Base-by-base conservation (phyloP, 2,888 invertebrate genomes). In the Lochmaea crataegi region DNA sequence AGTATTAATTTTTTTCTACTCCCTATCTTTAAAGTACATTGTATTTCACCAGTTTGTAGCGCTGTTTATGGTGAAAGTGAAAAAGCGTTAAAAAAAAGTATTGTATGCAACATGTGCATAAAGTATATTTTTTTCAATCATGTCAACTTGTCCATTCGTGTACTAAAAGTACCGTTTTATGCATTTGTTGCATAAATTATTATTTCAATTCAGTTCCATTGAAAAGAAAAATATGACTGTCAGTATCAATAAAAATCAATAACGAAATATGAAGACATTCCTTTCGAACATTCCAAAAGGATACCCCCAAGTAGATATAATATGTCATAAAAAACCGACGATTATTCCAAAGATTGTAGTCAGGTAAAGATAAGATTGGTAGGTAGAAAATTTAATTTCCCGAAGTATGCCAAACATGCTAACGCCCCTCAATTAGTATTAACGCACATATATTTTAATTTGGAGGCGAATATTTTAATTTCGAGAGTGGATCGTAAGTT, bases 361-460 rank as follows among this genome's bases (percentile, higher is more conserved):
- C 70, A 56, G 70, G 70, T 64, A 64, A 56, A 63, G 70, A 16
- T 53, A 65, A 70, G 45, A 70, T 70, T 70, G 70, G 64, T 64
- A 70, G 70, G 70, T 65, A 70, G 45, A 65, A 70, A 70, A 70
- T 64, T 70, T 70, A 70, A 70, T 70, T 70, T 70, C 57, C 70
- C 64, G 64, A 70, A 70, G 70, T 70, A 70, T 70, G 70, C 70
- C 70, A 70, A 70, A 70, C 70, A 70, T 45, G 70, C 70, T 65
- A 48, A 70, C 70, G 70, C 70, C 70, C 70, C 70, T 64, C 70
- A 70, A 70, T 70, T 70, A 70, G 70, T 65, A 70, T 70, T 70
- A 70, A 70, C 70, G 70, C 70, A 65, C 70, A 70, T 57, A 78
- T 76, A 74, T 72, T 78, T 78, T 76, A 78, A 78, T 78, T 78